phyloP scores from a whole-genome alignment of 2,797 vertebrate genomes.

The Hemibagrus guttatus region DNA sequence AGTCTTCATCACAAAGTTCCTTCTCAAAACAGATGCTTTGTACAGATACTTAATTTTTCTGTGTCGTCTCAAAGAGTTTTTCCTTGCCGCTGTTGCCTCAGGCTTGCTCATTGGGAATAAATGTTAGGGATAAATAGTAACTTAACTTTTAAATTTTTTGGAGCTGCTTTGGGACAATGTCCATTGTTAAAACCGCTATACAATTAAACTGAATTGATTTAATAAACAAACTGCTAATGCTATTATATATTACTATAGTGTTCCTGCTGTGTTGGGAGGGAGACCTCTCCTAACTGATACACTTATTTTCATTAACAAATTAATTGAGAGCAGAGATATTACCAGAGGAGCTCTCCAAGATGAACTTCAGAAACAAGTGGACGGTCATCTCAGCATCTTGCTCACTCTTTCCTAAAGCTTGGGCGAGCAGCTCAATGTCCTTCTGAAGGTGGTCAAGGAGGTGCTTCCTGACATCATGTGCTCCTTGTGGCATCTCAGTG shows the following conservation, averaged over 20 bases:
- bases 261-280: neutral
- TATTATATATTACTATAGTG: neutral
- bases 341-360: slow-evolving; percentile 41
- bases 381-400: slow-evolving; percentile 48
- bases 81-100: too few species aligned
- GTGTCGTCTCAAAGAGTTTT: too few species aligned
- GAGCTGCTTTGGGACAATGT: too few species aligned
- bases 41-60: neutral
- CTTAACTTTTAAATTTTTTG: too few species aligned
- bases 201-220: too few species aligned
- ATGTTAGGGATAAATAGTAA: too few species aligned
- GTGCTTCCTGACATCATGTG: slow-evolving; percentile 15
- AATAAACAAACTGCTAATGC: neutral
- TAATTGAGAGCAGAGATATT: neutral
- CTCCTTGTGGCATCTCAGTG: neutral
- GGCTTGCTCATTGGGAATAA: too few species aligned
- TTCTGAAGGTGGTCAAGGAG: slow-evolving; percentile 45
- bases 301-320: neutral
- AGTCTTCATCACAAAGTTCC: neutral
- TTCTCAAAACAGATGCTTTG: too few species aligned
- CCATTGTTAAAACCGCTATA: too few species aligned
- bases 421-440: slow-evolving; percentile 50
- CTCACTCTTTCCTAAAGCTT: slow-evolving; percentile 41
- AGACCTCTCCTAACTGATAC: neutral
- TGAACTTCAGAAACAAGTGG: slow-evolving; percentile 47